Percentiles rank a stretch among this genome's conserved stretches.
Conservation (phyloP, 2,113 vertebrate species). For the Cyrtonyx montezumae region DNA sequence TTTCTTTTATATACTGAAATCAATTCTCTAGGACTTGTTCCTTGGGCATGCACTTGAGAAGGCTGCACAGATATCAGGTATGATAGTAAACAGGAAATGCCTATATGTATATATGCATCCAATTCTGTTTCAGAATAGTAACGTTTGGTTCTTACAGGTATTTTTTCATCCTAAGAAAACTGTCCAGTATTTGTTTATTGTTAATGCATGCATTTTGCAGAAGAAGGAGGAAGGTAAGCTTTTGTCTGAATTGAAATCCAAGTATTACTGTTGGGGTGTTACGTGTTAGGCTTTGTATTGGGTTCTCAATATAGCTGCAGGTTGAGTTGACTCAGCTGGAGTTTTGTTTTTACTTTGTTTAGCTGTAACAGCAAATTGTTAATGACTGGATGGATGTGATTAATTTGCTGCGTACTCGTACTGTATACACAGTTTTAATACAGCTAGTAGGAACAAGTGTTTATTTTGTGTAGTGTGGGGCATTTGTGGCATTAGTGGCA, state of each 20-base stretch:
- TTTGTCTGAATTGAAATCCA: neutral
- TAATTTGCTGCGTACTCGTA: neutral
- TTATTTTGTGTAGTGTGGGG: neutral
- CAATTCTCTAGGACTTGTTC: neutral
- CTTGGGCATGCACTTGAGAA: neutral
- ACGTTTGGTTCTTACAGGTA: accelerated
- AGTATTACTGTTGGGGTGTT: accelerated
- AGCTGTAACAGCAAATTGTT: neutral
- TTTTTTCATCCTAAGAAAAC: neutral
- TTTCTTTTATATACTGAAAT: neutral
- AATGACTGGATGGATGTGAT: neutral
- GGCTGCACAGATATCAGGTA: neutral
- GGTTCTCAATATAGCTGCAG: neutral
- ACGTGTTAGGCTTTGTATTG: neutral
- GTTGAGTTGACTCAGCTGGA: neutral
- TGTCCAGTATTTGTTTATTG: neutral
- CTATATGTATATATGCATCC: neutral
- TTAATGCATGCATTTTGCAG: neutral
- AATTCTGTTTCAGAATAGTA: neutral
- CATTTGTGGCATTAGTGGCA: neutral
- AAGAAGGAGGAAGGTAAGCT: neutral
- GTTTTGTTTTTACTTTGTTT: neutral
- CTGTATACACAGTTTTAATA: neutral
- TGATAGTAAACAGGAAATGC: neutral
- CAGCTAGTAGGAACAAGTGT: accelerated